Conservation (phyloP, 2,888 invertebrate species). For the Nemoura dubitans region DNA sequence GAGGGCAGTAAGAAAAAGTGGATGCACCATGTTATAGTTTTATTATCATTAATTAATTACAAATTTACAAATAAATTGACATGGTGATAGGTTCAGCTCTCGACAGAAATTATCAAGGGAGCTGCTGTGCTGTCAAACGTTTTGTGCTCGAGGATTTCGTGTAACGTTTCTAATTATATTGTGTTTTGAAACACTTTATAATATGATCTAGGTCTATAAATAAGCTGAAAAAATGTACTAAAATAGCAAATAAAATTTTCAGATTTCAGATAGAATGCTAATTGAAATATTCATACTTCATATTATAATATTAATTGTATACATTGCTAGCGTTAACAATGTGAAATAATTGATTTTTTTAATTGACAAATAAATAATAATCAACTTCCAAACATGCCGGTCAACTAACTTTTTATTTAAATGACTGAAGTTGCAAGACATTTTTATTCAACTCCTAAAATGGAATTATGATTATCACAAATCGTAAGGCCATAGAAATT, state of each 20-base stretch:
- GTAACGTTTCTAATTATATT: too few relatives aligned
- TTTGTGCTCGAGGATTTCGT: neutral
- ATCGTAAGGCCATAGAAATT: neutral
- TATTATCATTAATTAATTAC: neutral
- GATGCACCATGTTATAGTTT: neutral
- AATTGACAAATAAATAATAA: neutral
- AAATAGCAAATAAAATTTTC: neutral
- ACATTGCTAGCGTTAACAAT: neutral
- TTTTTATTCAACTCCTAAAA: neutral
- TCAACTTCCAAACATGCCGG: neutral
- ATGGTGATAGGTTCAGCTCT: neutral
- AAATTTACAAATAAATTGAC: slow-evolving; percentile 12
- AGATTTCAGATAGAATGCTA: neutral
- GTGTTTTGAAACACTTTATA: neutral
- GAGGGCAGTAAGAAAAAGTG: too few relatives aligned
- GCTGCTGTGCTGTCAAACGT: neutral
- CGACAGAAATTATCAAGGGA: neutral
- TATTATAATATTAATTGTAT: neutral
- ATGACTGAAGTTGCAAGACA: neutral
- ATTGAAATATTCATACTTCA: too few relatives aligned
- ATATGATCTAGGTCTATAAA: neutral
- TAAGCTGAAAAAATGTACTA: neutral
- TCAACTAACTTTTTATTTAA: neutral
- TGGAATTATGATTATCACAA: slow-evolving; percentile 12
- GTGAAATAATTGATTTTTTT: neutral